Evolutionary conservation across 2,888 invertebrate species (phyloP).

Genomic region (Tetragonisca angustula): DNA sequence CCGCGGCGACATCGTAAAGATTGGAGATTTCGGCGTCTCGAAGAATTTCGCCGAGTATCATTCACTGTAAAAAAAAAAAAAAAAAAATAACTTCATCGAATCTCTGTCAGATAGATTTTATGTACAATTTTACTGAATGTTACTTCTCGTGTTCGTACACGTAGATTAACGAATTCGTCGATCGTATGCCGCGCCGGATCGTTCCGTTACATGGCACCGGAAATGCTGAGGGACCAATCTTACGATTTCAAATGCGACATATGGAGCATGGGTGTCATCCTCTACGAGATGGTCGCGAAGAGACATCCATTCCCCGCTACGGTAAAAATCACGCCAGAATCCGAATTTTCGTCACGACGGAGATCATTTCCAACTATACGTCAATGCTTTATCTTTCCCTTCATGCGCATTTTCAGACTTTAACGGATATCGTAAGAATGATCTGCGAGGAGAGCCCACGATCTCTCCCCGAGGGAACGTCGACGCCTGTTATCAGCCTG

Average conservation of each 20-base stretch:
- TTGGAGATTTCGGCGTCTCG: constrained; percentile 94
- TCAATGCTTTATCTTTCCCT: too few species aligned
- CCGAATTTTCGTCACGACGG: neutral
- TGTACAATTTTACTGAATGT: neutral
- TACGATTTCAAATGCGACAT: constrained; percentile 93
- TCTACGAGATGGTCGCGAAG: constrained; percentile 88
- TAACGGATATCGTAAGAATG: constrained; percentile 69
- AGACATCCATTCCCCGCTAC: constrained; percentile 75
- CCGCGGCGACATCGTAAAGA: constrained; percentile 89
- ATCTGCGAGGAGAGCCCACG: constrained; percentile 65
- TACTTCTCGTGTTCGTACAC: neutral
- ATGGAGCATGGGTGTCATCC: constrained; percentile 94
- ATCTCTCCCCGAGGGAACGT: constrained; percentile 55
- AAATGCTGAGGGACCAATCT: constrained; percentile 90
- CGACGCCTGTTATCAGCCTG: constrained; percentile 68
- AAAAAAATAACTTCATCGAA: neutral
- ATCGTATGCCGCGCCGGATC: constrained; percentile 74
- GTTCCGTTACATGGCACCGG: constrained; percentile 92
- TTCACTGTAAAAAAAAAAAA: neutral
- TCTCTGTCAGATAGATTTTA: neutral
- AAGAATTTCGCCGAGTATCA: constrained; percentile 85
- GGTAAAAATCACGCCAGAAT: constrained; percentile 56
- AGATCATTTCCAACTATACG: neutral
- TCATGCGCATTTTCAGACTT: constrained; percentile 55
- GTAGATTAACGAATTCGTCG: constrained; percentile 26